Evolutionary conservation across 2,113 vertebrate species (phyloP).

Genomic region (Rhynchopsitta pachyrhyncha): DNA sequence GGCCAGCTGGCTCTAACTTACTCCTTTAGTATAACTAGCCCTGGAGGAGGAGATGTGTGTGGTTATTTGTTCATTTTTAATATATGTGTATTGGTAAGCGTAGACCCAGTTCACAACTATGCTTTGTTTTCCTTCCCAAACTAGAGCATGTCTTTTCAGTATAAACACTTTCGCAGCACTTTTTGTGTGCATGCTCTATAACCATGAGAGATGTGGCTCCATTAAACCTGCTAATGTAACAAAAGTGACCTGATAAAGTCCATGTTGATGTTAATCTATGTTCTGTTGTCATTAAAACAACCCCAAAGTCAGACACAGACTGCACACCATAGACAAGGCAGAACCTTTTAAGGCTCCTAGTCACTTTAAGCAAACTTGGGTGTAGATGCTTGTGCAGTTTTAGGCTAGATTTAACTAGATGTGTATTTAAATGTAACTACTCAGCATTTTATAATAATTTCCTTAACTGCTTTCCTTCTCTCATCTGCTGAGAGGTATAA

Average conservation of each 20-base stretch:
- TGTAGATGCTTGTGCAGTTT: background rate
- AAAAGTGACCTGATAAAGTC: background rate
- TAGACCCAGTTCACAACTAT: background rate
- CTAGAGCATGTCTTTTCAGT: background rate
- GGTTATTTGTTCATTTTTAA: background rate
- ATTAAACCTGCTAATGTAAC: background rate
- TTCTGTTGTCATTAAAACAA: background rate
- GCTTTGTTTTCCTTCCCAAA: background rate
- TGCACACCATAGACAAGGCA: background rate
- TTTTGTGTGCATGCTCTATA: background rate
- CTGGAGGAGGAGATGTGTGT: background rate
- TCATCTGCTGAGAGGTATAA: background rate
- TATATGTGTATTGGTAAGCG: background rate
- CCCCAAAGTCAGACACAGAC: background rate
- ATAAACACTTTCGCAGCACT: background rate
- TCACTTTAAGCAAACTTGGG: background rate
- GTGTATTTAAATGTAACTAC: conserved; percentile 35
- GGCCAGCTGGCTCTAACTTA: background rate
- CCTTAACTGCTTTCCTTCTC: background rate
- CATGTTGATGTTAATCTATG: background rate
- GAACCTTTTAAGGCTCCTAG: background rate
- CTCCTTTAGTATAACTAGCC: background rate
- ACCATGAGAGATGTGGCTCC: background rate
- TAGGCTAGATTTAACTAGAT: background rate
- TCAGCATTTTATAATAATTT: conserved; percentile 58